Percentiles rank a stretch among this genome's conserved stretches.
These are phyloP conservation scores for Australoheros facetus DNA, from an alignment of 2,797 vertebrate genomes.

Conservation along the genomic window DNA sequence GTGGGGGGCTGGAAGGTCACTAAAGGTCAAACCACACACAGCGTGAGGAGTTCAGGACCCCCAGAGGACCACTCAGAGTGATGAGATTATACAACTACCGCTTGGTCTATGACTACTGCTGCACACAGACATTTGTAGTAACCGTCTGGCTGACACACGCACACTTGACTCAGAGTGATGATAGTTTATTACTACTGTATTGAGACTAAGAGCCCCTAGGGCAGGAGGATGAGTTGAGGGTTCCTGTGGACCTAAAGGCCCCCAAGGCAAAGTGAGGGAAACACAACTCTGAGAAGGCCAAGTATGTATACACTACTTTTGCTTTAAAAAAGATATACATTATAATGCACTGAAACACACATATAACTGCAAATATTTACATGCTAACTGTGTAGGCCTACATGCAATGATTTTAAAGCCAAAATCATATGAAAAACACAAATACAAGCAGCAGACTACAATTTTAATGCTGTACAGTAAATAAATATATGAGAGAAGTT, in stretches of 20 bases:
- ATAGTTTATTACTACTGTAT: conserved; percentile 81
- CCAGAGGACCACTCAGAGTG: conserved; percentile 76
- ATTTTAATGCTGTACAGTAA: conserved; percentile 1
- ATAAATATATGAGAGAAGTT: conserved; percentile 15
- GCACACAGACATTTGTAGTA: conserved; percentile 34
- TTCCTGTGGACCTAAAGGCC: conserved; percentile 67
- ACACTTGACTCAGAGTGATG: conserved; percentile 68
- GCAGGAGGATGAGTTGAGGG: conserved; percentile 65
- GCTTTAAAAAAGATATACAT: conserved; percentile 44
- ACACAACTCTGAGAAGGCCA: conserved; percentile 35
- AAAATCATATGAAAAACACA: not conserved
- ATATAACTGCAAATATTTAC: not conserved
- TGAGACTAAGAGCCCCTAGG: conserved; percentile 68
- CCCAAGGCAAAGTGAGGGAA: conserved; percentile 53
- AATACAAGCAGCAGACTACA: not conserved
- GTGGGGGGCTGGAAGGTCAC: conserved; percentile 64
- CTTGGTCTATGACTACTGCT: conserved; percentile 70
- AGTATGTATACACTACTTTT: conserved; percentile 36
- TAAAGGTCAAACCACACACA: conserved; percentile 82
- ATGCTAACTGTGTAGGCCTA: not conserved
- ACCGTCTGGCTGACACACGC: conserved; percentile 53
- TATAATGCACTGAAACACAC: conserved; percentile 16
- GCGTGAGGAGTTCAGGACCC: conserved; percentile 73
- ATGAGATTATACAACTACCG: conserved; percentile 79
- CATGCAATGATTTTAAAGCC: not conserved